Evolutionary conservation across 2,113 vertebrate species (phyloP), one percentile per base, ranked within the genome.

Genomic region (Pantherophis guttatus): DNA sequence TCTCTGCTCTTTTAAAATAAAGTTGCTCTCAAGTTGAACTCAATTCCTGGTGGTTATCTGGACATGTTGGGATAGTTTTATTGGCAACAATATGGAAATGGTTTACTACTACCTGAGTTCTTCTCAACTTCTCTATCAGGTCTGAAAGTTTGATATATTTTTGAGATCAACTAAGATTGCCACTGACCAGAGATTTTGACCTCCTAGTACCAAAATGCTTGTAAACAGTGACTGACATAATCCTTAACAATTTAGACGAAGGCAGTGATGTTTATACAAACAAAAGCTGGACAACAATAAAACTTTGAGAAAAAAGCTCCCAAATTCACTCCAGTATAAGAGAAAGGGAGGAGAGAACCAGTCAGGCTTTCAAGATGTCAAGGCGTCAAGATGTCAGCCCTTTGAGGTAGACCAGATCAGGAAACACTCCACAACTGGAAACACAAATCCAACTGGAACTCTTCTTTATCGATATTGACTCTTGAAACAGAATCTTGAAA

Each of bases 181-280:
- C 75, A 21, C 33, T 81, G 33, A 81, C 33, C 75, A 44, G 33
- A 81, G 19, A 19, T 1, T 3, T 13, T 89, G 12, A n/a, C 7
- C 44, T 91, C 6, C 26, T 24, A 87, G 19, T 70, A 29, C 1
- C 92, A 94, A 94, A 91, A 88, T 94, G 93, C 94, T 91, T 81
- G 2, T 21, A 19, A 33, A 44, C 7, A 44, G 17, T 2, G 17
- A 81, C 8, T 21, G 33, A 81, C 1, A 81, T 44, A 39, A 81
- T 39, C 33, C 19, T 81, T 33, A 39, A 39, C 33, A 44, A 81
- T 39, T 39, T 39, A 81, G 75, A 21, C 33, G 39, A 81, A 39
- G n/a, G 7, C 70, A 81, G 17, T 44, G 19, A 81, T 44, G 17
- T 21, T 81, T 81, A 44, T 21, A 81, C 9, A 81, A 81, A 21